Base-by-base conservation (phyloP, 2,888 invertebrate genomes). In the Auanema sp. region DNA sequence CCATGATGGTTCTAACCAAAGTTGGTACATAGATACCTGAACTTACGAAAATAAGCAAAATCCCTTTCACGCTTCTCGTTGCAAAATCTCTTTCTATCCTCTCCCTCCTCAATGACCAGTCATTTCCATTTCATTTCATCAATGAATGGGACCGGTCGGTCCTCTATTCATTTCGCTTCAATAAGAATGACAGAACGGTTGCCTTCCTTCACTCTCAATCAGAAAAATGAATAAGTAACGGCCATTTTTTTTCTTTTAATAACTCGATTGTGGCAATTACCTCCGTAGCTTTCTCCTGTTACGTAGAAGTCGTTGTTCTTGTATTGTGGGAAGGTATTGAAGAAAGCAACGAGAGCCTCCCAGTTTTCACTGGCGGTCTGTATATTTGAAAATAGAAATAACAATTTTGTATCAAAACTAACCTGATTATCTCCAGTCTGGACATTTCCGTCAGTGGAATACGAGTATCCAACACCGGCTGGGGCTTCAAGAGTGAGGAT, bases 391-490 rank as follows among this genome's bases (percentile, higher is more conserved):
- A n/a, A 10, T 49, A 47, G 6, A n/a, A 12, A 21, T 16, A 49
- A 16, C 12, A 11, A 16, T 58, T 21, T 24, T 4, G n/a, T 14
- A 47, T 23, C 21, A 16, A 18, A 6, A 42, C 5, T 49, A 41
- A 64, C 64, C 63, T 70, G 65, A 24, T 64, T 61, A 60, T 75
- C 75, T 25, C 69, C 67, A 47, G 71, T 77, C 49, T 72, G 58
- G 60, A 85, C 84, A 54, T 85, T 83, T 53, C 83, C 81, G 71
- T 85, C 84, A 16, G 76, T 76, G 10, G 85, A 76, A 72, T 86
- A 87, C 0, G 86, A 86, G 75, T 82, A 87, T 4, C 87, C 87
- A 33, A 87, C 87, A 53, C 87, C 87, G 33, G 86, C 87, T n/a
- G 87, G 87, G 0, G 86, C 83, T 76, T 87, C 87, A 56, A 87